Conservation (phyloP, 2,888 invertebrate genomes). For the Nematopogon swammerdamellus region DNA sequence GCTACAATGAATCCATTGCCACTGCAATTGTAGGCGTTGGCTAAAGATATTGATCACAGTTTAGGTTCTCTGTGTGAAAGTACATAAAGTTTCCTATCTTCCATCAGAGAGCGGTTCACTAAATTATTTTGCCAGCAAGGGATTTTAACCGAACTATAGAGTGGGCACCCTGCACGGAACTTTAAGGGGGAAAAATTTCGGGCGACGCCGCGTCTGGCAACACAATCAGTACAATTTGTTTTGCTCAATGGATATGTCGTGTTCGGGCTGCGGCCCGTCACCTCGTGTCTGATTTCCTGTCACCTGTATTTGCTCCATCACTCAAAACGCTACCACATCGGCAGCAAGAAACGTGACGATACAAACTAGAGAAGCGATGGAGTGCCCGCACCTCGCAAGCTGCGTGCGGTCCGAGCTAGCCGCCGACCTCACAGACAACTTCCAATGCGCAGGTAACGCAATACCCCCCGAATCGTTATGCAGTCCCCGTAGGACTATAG, state of each 20-base stretch:
- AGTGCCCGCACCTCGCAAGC: background rate
- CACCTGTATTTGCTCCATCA: background rate
- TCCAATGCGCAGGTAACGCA: conserved; percentile 60
- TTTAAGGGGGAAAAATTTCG: background rate
- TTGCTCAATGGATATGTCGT: background rate
- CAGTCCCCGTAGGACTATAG: background rate
- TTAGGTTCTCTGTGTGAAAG: no score
- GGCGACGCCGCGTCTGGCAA: background rate
- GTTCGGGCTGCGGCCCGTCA: background rate
- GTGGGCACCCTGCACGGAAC: no score
- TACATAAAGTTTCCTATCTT: no score
- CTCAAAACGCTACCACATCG: background rate
- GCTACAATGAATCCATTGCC: no score
- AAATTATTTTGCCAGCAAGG: no score
- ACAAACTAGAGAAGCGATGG: background rate
- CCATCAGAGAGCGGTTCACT: no score
- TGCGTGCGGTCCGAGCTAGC: conserved; percentile 26
- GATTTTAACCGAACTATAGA: no score
- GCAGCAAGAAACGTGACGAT: background rate
- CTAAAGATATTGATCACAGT: no score
- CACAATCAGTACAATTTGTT: background rate
- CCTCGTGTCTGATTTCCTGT: background rate
- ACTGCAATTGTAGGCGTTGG: no score
- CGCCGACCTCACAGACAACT: conserved; percentile 59
- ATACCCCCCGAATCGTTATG: background rate